Conservation (phyloP, 2,113 vertebrate species). For the Enhydra lutris region DNA sequence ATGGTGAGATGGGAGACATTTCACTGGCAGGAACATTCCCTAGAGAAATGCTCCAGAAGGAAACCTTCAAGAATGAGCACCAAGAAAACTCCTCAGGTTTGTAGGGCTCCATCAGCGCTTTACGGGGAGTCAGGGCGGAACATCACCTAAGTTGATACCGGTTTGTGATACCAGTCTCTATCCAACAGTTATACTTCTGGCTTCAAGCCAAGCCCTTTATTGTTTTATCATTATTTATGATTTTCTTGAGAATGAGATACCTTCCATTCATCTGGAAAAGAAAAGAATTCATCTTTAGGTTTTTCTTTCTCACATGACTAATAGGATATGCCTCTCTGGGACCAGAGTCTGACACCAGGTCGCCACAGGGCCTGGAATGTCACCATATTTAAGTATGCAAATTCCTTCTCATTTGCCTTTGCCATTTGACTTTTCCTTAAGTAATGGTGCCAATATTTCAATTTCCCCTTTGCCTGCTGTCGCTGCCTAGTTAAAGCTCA, state of each 20-base stretch:
- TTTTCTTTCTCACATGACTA: not conserved
- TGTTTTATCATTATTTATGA: slow-evolving; percentile 21
- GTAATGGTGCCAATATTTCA: not conserved
- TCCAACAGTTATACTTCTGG: not conserved
- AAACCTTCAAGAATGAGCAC: not conserved
- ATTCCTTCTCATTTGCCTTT: not conserved
- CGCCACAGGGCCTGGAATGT: not conserved
- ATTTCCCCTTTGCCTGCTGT: not conserved
- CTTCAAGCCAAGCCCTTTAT: not conserved
- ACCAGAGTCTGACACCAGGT: not conserved
- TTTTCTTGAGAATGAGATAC: not conserved
- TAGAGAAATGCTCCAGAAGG: not conserved
- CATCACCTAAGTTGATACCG: not conserved
- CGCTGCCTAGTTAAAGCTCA: not conserved
- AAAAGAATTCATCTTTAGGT: not conserved
- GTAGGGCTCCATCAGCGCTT: not conserved
- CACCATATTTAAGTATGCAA: not conserved
- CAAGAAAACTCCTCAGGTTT: not conserved
- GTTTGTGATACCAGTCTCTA: rapidly evolving
- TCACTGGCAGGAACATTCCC: not conserved
- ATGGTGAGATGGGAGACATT: not conserved
- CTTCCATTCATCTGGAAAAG: not conserved
- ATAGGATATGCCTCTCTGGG: not conserved
- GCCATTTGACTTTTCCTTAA: not conserved
- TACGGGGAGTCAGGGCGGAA: not conserved